Evolutionary conservation across 2,888 invertebrate species (phyloP), one percentile per base, ranked within the genome.

Genomic region (Hypolimnas misippus): DNA sequence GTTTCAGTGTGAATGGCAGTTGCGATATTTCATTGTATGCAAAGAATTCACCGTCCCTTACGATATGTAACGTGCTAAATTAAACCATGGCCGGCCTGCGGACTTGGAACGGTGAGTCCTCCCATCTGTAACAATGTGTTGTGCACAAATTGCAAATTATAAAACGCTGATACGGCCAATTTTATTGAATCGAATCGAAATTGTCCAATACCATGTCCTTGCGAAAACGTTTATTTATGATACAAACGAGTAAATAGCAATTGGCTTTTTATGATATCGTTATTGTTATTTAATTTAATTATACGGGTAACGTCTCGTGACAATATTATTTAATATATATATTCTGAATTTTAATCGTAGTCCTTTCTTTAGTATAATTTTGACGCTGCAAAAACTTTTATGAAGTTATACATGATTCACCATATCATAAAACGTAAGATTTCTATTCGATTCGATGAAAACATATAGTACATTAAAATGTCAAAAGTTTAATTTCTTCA

Each of bases 21-120:
- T 75, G 77, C 77, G 77, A 77, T 77, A 77, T 75, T 74, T 75
- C 62, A 29, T 8, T 4, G 21, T 19, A 40, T 19, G 42, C 25
- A 17, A 38, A 3, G 12, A n/a, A 21, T 21, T 31, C 14, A 33
- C 25, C 25, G 8, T 50, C 38, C 51, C 14, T 60, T 40, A 49
- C 40, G 50, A 55, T 51, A 49, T 63, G 60, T 56, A 60, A 66
- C 42, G 64, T 62, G 58, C 49, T 62, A 46, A 57, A 67, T 59
- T 66, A 62, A 55, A 63, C 63, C 57, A 68, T 69, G 68, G 65
- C 63, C 57, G 64, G 65, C 57, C 59, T 57, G 62, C 62, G 62
- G 64, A 68, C 55, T 64, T 63, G 57, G 63, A 66, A 71, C 63
- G 72, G 72, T 73, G 61, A 73, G 73, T 73, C 21, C 57, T 58